Conservation (phyloP, 2,888 invertebrate genomes). For the Pycnomerus fuliginosus region DNA sequence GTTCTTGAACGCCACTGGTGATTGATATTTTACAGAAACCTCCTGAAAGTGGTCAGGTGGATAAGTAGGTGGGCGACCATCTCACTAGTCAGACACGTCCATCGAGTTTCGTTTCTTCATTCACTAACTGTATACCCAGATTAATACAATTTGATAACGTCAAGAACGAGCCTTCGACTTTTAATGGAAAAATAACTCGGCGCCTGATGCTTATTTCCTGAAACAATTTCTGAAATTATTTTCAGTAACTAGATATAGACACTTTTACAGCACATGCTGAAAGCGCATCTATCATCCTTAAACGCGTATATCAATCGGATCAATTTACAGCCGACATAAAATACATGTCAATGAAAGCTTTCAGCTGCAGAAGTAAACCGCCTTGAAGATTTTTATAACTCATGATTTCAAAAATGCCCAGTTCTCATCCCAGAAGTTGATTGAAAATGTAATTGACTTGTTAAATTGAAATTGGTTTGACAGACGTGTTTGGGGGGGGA, state of each 20-base stretch:
- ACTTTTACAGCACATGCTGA: slow-evolving; percentile 12
- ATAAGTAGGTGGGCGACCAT: slow-evolving; percentile 17
- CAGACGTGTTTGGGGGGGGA: slow-evolving; percentile 36
- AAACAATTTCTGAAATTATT: slow-evolving; percentile 5
- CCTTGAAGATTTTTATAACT: no score
- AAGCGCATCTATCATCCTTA: slow-evolving; percentile 14
- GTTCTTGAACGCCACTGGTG: slow-evolving; percentile 10
- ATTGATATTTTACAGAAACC: slow-evolving; percentile 18
- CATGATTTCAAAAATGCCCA: no score
- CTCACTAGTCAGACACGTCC: slow-evolving; percentile 14
- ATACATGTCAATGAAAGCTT: no score
- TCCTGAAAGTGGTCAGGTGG: slow-evolving; percentile 19
- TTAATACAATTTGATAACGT: slow-evolving; percentile 19
- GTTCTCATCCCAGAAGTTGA: slow-evolving; percentile 29
- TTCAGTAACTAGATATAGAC: slow-evolving; percentile 15
- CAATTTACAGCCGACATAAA: slow-evolving; percentile 19
- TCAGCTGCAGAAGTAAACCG: no score
- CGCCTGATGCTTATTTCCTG: slow-evolving; percentile 8
- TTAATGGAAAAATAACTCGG: slow-evolving; percentile 18
- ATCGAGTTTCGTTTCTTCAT: slow-evolving; percentile 11
- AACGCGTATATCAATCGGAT: slow-evolving; percentile 20
- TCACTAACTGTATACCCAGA: slow-evolving; percentile 13
- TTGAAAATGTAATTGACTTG: slow-evolving; percentile 52
- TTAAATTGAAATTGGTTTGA: slow-evolving; percentile 53
- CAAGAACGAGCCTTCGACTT: slow-evolving; percentile 6